phyloP scores from a whole-genome alignment of 2,113 vertebrate genomes.

The Bujurquina vittata region DNA sequence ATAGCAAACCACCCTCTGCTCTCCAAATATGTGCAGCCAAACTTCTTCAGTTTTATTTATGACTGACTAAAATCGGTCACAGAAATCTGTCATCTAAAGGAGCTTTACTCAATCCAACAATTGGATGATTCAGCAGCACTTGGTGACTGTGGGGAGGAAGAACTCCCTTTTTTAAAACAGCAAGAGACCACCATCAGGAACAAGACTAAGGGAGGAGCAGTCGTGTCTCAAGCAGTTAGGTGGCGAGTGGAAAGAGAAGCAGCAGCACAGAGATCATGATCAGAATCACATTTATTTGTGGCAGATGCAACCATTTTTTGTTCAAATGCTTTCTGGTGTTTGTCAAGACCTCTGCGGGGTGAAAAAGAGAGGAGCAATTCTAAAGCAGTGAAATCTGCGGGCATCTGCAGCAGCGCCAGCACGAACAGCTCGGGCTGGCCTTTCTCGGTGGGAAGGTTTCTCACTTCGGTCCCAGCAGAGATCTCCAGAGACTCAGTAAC shows the following conservation, averaged over 20 bases:
- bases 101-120: background rate
- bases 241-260: background rate
- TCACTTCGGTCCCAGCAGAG: slow-evolving; percentile 25
- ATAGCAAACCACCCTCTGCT: background rate
- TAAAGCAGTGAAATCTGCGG: background rate
- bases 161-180: background rate
- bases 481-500: slow-evolving; percentile 8
- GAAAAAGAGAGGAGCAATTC: background rate
- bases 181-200: background rate
- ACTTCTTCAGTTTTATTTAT: too few relatives aligned
- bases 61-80: too few relatives aligned
- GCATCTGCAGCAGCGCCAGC: background rate
- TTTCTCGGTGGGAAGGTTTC: background rate
- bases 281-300: background rate
- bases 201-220: background rate
- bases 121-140: background rate
- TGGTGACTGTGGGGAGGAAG: background rate
- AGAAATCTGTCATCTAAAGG: background rate
- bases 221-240: background rate
- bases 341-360: background rate
- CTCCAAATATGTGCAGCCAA: background rate
- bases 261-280: background rate
- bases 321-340: background rate
- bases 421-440: background rate
- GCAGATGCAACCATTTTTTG: background rate